phyloP scores from a whole-genome alignment of 2,888 invertebrate genomes.

The Fabriciana adippe region DNA sequence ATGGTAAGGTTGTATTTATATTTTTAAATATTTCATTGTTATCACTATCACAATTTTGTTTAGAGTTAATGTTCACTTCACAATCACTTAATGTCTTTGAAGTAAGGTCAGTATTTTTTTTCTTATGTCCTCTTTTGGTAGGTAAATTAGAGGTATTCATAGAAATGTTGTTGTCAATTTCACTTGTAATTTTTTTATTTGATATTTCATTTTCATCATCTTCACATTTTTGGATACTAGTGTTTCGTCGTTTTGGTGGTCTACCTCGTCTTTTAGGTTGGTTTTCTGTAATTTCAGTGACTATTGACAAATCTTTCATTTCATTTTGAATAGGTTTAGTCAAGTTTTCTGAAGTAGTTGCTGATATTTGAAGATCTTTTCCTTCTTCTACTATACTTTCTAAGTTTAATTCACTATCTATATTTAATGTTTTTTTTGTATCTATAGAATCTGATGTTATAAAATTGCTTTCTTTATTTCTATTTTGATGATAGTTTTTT shows the following conservation, averaged over 20 bases:
- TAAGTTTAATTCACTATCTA: constrained; percentile 19
- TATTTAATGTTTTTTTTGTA: not conserved
- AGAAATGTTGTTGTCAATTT: not conserved
- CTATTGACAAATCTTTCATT: not conserved
- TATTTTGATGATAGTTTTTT: not conserved
- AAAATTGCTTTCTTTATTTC: not conserved
- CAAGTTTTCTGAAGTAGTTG: not conserved
- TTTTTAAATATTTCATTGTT: not conserved
- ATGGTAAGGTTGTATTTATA: not conserved
- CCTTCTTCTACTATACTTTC: constrained; percentile 26
- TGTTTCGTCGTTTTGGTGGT: constrained; percentile 5
- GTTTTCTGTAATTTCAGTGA: not conserved
- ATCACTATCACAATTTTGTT: not conserved
- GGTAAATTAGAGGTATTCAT: not conserved
- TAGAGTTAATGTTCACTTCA: not conserved
- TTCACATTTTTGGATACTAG: not conserved
- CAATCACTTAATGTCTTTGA: not conserved
- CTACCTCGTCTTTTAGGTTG: constrained; percentile 24
- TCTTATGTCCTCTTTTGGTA: not conserved
- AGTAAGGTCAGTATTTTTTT: not conserved
- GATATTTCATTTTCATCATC: not conserved
- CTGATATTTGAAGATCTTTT: not conserved
- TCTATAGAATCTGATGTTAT: not conserved
- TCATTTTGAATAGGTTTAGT: not conserved
- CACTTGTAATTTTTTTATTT: not conserved